Base-by-base conservation (phyloP, 2,113 vertebrate genomes). In the Columba janthina region DNA sequence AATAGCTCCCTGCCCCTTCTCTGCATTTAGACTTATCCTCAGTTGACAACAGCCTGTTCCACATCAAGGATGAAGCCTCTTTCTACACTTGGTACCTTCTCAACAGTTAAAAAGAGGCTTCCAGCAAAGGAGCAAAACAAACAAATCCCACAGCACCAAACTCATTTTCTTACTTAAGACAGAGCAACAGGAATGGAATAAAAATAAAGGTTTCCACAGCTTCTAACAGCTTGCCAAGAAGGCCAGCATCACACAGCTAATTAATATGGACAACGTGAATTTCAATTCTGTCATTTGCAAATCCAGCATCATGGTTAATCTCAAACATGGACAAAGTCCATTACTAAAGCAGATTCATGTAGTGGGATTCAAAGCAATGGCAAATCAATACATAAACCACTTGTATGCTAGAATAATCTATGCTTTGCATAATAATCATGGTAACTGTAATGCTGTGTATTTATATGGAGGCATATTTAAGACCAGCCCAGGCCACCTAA, bases 221-320 rank as follows among this genome's bases (percentile, higher is more conserved):
- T 76, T 32, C 54, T 36, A 42, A 14, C 1, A 0, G 40, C 42
- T 75, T 54, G 73, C 71, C 67, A 53, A 86, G 80, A 18, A 11
- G 38, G 60, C 13, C 42, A 29, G 69, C 48, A n/a, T 34, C 21
- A 5, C 62, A 24, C 57, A 32, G 31, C 34, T 61, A 53, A 85
- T 96, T 96, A 89, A 85, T 4, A 88, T 25, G 93, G 91, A 58
- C 74, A 91, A 50, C 50, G 15, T 21, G 91, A 79, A 95, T 93
- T 85, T 89, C 62, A 82, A 53, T 82, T 89, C 89, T 89, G 92
- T 94, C 94, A 81, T 85, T 91, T 92, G 93, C 94, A 92, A 94
- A 92, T 96, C 83, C 89, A 84, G 83, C 92, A 90, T 44, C 79
- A 28, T 51, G 13, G 72, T 61, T 90, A 85, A 93, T 90, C 80